phyloP scores from a whole-genome alignment of 2,113 vertebrate species.

The Poeciliopsis retropinna region DNA sequence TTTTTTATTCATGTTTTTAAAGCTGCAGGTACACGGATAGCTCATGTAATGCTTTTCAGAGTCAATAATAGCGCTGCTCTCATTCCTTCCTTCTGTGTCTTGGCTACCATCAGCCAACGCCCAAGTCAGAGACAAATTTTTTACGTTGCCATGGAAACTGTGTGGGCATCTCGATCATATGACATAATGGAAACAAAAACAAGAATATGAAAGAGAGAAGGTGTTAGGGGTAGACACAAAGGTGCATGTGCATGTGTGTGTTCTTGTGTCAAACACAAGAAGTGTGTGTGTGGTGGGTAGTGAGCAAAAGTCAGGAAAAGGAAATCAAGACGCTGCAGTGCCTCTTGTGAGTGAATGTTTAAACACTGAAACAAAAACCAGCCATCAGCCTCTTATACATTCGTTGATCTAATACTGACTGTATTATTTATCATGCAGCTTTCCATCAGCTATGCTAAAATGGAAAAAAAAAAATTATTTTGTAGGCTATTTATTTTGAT shows the following conservation, averaged over 20 bases:
- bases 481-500: not conserved
- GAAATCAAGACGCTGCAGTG: constrained; percentile 10
- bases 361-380: constrained; percentile 10
- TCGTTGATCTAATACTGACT: too few species aligned
- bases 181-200: constrained; percentile 56
- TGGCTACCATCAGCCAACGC: constrained; percentile 38
- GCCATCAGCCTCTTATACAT: constrained; percentile 10
- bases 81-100: constrained; percentile 16
- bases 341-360: constrained; percentile 6
- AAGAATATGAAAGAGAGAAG: constrained; percentile 39
- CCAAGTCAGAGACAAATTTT: constrained; percentile 32
- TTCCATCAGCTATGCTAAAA: not conserved
- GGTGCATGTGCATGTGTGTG: constrained; percentile 11
- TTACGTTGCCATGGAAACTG: constrained; percentile 77
- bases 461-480: not conserved
- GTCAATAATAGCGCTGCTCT: constrained; percentile 3
- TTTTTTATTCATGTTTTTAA: constrained; percentile 35
- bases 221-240: constrained; percentile 21
- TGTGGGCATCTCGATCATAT: constrained; percentile 69
- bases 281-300: not conserved
- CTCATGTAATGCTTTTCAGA: constrained; percentile 1
- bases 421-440: not conserved
- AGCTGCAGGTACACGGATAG: constrained; percentile 14
- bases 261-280: constrained; percentile 3
- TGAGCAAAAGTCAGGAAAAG: constrained; percentile 2